Conservation (phyloP, 2,888 invertebrate species). For the Conistra vaccinii region DNA sequence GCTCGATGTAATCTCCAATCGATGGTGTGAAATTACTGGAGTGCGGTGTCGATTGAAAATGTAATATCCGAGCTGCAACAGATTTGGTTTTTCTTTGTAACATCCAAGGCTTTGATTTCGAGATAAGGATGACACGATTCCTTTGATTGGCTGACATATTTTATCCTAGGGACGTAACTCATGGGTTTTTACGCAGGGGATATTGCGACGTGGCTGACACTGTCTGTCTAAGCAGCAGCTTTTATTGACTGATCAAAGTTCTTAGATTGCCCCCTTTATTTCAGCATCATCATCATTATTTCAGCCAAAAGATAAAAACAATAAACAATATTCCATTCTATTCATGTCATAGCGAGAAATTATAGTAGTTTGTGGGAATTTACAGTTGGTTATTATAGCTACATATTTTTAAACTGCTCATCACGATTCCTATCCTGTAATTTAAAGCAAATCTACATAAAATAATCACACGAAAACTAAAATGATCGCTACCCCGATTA, state of each 20-base stretch:
- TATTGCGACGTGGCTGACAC: rapidly evolving
- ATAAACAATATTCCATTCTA: background rate
- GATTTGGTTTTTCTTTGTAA: slow-evolving; percentile 33
- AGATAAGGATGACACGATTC: slow-evolving; percentile 11
- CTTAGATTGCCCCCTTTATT: background rate
- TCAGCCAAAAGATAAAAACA: background rate
- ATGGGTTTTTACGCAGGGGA: background rate
- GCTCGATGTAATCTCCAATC: slow-evolving; percentile 65
- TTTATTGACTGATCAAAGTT: background rate
- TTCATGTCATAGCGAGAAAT: background rate
- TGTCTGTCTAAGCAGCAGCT: background rate
- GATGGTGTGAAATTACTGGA: slow-evolving; percentile 63
- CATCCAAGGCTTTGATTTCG: background rate
- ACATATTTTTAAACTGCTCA: background rate
- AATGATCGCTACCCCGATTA: slow-evolving; percentile 27
- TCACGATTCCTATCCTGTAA: slow-evolving; percentile 6
- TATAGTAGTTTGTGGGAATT: background rate
- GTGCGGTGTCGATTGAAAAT: slow-evolving; percentile 57
- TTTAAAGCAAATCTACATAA: slow-evolving; percentile 30
- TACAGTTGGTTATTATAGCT: background rate
- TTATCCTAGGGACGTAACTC: background rate
- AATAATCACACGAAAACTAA: slow-evolving; percentile 14
- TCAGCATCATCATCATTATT: too few species aligned
- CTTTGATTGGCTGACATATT: slow-evolving; percentile 30
- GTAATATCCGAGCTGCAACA: slow-evolving; percentile 45